Percentiles rank a stretch among this genome's conserved stretches.
Conservation (phyloP, 2,888 invertebrate genomes). For the Abscondita cerata region DNA sequence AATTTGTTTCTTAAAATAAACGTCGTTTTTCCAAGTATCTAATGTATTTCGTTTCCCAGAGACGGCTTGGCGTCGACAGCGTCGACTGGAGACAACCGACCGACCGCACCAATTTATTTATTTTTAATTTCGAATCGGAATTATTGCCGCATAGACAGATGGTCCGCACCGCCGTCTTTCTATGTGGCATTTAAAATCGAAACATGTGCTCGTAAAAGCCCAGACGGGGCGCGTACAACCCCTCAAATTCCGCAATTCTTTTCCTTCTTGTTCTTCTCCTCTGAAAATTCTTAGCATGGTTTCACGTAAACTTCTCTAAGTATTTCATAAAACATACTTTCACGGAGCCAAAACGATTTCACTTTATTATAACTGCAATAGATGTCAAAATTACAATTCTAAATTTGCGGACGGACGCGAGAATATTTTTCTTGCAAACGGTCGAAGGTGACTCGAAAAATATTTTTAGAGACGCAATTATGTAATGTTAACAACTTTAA, state of each 20-base stretch:
- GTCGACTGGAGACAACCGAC: slow-evolving; percentile 25
- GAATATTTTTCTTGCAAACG: too few relatives aligned
- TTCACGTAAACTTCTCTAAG: background rate
- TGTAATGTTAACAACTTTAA: too few relatives aligned
- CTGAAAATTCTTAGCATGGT: slow-evolving; percentile 4
- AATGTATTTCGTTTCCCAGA: slow-evolving; percentile 14
- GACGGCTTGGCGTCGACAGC: slow-evolving; percentile 40
- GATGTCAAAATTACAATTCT: too few relatives aligned
- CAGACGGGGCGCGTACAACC: too few relatives aligned
- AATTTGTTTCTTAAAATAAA: slow-evolving; percentile 6
- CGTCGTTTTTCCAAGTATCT: slow-evolving; percentile 3
- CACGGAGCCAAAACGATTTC: slow-evolving; percentile 1
- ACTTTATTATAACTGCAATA: background rate
- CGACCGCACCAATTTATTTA: slow-evolving; percentile 35
- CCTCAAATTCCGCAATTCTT: too few relatives aligned
- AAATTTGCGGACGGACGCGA: too few relatives aligned
- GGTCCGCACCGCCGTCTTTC: background rate
- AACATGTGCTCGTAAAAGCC: background rate
- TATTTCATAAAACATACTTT: slow-evolving; percentile 7
- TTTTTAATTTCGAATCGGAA: slow-evolving; percentile 25
- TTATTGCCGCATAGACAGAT: slow-evolving; percentile 11
- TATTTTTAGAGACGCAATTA: too few relatives aligned
- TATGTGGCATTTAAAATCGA: slow-evolving; percentile 19
- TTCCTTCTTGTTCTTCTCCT: background rate
- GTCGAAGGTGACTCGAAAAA: too few relatives aligned